These are phyloP conservation scores for Notechis scutatus DNA, from an alignment of 2,113 vertebrate genomes.

Conservation along the genomic window DNA sequence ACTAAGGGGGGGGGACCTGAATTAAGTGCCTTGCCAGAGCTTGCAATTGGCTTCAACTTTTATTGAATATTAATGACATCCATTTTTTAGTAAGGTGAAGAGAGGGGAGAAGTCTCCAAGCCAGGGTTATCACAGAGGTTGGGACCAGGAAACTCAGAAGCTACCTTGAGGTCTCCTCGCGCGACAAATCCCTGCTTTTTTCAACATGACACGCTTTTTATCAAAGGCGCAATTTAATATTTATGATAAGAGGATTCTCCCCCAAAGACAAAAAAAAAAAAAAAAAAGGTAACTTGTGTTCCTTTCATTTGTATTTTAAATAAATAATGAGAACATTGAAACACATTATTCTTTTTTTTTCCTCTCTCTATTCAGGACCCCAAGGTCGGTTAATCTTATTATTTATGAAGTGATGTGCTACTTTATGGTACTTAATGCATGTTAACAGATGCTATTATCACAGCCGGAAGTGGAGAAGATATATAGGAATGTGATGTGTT, in stretches of 20 bases:
- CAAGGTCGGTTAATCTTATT: slow-evolving; percentile 99
- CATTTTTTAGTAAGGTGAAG: slow-evolving; percentile 48
- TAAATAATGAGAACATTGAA: slow-evolving; percentile 99
- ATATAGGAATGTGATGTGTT: slow-evolving; percentile 92
- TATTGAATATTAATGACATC: slow-evolving; percentile 64
- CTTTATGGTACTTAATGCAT: slow-evolving; percentile 99
- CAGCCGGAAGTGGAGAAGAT: slow-evolving; percentile 91
- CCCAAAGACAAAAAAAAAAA: not conserved
- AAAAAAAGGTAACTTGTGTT: slow-evolving; percentile 85
- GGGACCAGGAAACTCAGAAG: slow-evolving; percentile 52
- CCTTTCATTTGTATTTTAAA: slow-evolving; percentile 97
- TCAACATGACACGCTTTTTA: slow-evolving; percentile 61
- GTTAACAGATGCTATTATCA: slow-evolving; percentile 99
- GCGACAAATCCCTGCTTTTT: slow-evolving; percentile 61
- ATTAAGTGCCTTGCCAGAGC: slow-evolving; percentile 45
- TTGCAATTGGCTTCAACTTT: slow-evolving; percentile 63
- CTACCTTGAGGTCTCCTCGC: slow-evolving; percentile 49
- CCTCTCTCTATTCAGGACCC: slow-evolving; percentile 84
- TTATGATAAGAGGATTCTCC: slow-evolving; percentile 85
- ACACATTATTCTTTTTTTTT: slow-evolving; percentile 86
- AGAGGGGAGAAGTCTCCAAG: slow-evolving; percentile 41
- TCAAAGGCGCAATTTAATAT: slow-evolving; percentile 79
- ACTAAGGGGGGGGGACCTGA: slow-evolving; percentile 47
- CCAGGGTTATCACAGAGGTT: slow-evolving; percentile 49
- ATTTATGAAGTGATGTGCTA: slow-evolving; percentile 99